Conservation (phyloP, 2,113 vertebrate genomes). For the Gadus chalcogrammus region DNA sequence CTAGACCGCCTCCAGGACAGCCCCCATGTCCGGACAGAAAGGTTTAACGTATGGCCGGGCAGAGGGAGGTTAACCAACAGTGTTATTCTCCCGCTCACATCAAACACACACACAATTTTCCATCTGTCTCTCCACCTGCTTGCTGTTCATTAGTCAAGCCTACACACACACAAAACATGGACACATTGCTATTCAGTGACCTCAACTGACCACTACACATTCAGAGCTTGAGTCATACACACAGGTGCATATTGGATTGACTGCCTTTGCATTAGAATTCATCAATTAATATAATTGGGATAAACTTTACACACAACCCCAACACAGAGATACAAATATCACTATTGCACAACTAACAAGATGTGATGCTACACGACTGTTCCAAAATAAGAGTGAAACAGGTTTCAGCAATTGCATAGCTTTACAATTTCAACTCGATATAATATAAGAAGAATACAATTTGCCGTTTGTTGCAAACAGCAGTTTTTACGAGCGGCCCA, state of each 20-base stretch:
- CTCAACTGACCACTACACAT: slow-evolving; percentile 2
- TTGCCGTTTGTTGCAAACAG: slow-evolving; percentile 42
- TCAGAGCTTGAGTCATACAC: not conserved
- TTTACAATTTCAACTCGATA: slow-evolving; percentile 30
- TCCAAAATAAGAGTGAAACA: not conserved
- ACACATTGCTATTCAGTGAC: slow-evolving; percentile 21
- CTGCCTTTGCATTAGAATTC: not conserved
- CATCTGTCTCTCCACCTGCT: slow-evolving; percentile 58
- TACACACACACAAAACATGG: not conserved
- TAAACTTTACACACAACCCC: not conserved
- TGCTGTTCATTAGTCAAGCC: slow-evolving; percentile 41
- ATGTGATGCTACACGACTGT: not conserved
- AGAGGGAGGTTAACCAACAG: not conserved
- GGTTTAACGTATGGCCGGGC: not conserved
- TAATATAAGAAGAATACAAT: slow-evolving; percentile 42
- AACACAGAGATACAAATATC: not conserved
- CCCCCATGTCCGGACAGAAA: too few relatives aligned
- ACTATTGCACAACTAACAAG: not conserved
- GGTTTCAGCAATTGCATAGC: not conserved
- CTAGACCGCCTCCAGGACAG: too few relatives aligned
- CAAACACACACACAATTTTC: slow-evolving; percentile 16
- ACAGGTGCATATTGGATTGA: too few relatives aligned
- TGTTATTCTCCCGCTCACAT: not conserved
- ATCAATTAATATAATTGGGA: not conserved
- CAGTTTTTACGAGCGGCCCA: slow-evolving; percentile 27